Conservation (phyloP, 2,113 vertebrate genomes). For the Phoenicopterus ruber region DNA sequence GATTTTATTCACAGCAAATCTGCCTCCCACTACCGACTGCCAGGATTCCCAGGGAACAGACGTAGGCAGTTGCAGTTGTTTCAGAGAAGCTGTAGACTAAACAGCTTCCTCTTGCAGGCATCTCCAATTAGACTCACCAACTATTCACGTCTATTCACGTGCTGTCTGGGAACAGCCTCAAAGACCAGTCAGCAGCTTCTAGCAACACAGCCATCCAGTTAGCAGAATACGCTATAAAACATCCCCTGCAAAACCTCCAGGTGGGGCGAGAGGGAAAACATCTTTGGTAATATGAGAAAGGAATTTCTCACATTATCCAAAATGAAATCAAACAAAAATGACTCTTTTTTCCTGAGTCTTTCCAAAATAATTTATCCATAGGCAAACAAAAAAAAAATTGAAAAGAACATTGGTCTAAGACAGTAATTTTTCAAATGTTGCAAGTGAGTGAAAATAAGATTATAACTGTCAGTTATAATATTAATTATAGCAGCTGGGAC, state of each 20-base stretch:
- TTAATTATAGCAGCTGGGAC: neutral
- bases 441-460: neutral
- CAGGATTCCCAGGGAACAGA: neutral
- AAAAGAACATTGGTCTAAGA: neutral
- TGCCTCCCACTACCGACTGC: neutral
- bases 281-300: neutral
- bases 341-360: neutral
- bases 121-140: neutral
- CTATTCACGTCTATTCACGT: neutral
- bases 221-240: neutral
- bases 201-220: neutral
- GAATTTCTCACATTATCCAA: neutral
- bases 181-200: neutral
- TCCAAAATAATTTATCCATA: neutral
- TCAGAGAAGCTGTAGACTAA: neutral
- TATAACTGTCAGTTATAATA: neutral
- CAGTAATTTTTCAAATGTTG: neutral
- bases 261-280: neutral
- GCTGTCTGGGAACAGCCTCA: neutral
- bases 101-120: neutral
- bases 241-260: neutral
- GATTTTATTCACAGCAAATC: neutral
- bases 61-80: neutral
- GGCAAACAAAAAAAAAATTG: neutral
- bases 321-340: neutral